Evolutionary conservation across 2,888 invertebrate genomes (phyloP), one percentile per base, ranked within the genome.

Genomic region (Apodemia hepburni): DNA sequence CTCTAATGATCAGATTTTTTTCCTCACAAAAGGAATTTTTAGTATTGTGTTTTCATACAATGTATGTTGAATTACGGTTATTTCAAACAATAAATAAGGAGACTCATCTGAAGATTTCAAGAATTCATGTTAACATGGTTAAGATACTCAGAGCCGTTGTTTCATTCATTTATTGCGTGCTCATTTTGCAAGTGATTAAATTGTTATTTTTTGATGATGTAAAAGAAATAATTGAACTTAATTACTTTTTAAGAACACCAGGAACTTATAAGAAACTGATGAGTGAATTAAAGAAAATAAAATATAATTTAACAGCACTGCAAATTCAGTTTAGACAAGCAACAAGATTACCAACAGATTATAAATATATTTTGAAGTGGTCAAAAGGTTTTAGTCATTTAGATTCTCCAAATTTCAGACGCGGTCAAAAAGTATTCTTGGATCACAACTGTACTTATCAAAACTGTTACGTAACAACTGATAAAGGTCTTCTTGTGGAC

Each of bases 391-490:
- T 75, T 63, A 65, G 74, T 0, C 80, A 81, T 38, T 78, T 73
- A 29, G 67, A 64, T 2, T 65, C 73, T 0, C 35, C 70, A 2
- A 64, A 71, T 2, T 76, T 70, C 8, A 64, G 61, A 45, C 75
- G 71, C 5, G 87, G 86, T 0, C 86, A 87, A 65, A 58, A 65
- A 2, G 64, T 73, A 0, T 88, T 88, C 59, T 63, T 84, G 2
- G 68, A 76, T 0, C 68, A 70, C 18, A 82, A 86, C 3, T 91
- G 92, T 65, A 71, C 81, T 0, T 78, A 80, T 63, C 75, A 72
- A 11, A 90, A 93, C 61, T 94, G 93, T 66, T 89, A 75, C 64
- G 72, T 92, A 0, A 92, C 86, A 0, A 77, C 72, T 35, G 73
- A 84, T 5, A 84, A 75, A 61, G 71, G 66, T 4, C 81, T 70